A percentile compares a stretch with the other conserved stretches of the same genome.
phyloP scores from a whole-genome alignment of 2,888 invertebrate species.

The Leptura quadrifasciata region DNA sequence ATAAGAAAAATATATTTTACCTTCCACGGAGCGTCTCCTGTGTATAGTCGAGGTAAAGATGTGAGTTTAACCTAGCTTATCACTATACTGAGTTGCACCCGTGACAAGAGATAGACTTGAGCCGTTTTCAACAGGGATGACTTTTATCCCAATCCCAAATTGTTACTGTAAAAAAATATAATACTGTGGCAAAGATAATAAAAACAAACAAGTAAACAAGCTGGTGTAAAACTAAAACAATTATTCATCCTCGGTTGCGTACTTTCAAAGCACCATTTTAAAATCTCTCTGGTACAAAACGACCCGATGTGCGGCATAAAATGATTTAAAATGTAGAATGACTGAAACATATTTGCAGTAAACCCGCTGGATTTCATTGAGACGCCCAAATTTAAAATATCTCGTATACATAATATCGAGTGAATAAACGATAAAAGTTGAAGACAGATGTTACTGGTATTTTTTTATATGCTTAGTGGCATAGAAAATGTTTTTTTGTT shows the following conservation, averaged over 20 bases:
- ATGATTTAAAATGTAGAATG: background rate
- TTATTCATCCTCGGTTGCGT: background rate
- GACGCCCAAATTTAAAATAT: background rate
- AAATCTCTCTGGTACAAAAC: background rate
- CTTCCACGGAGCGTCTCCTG: too few relatives aligned
- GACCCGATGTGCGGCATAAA: background rate
- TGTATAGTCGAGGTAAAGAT: too few relatives aligned
- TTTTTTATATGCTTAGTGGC: too few relatives aligned
- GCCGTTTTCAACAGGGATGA: too few relatives aligned
- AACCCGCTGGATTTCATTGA: background rate
- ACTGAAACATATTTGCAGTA: background rate
- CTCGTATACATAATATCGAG: background rate
- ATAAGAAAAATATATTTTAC: too few relatives aligned
- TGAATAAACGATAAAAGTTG: background rate
- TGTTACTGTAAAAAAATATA: background rate
- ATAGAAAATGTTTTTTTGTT: too few relatives aligned
- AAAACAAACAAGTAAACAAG: background rate
- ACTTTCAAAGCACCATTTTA: background rate
- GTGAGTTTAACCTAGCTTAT: too few relatives aligned
- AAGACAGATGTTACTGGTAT: too few relatives aligned
- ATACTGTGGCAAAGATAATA: background rate
- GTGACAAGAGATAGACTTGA: too few relatives aligned
- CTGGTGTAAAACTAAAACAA: background rate
- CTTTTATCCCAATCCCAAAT: too few relatives aligned
- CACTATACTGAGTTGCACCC: too few relatives aligned